A percentile compares a stretch with the other conserved stretches of the same genome.
These are phyloP conservation scores for Habropoda laboriosa DNA, from an alignment of 1,140 invertebrate species.

Conservation along the genomic window DNA sequence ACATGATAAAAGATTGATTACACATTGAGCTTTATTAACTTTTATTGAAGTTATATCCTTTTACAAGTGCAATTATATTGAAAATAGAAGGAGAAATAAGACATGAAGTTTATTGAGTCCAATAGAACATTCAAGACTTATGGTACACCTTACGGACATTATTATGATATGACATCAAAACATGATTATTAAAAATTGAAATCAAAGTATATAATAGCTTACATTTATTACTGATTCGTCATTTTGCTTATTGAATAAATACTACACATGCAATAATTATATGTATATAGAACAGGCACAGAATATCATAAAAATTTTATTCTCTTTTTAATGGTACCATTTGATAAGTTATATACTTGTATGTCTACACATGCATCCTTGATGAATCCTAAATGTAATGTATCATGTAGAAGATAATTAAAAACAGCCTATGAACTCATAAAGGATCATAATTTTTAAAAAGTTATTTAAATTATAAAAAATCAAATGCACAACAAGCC, in stretches of 20 bases:
- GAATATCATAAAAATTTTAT: slow-evolving; percentile 13
- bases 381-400: slow-evolving; percentile 18
- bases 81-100: slow-evolving; percentile 16
- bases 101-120: slow-evolving; percentile 28
- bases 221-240: slow-evolving; percentile 63
- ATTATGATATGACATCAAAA: slow-evolving; percentile 22
- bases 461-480: slow-evolving; percentile 5
- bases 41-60: slow-evolving; percentile 49
- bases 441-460: background rate
- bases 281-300: slow-evolving; percentile 25
- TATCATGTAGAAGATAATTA: background rate
- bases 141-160: slow-evolving; percentile 60
- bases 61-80: slow-evolving; percentile 37
- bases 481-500: slow-evolving; percentile 36
- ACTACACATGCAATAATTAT: slow-evolving; percentile 50
- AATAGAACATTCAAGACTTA: slow-evolving; percentile 23
- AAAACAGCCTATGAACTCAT: background rate
- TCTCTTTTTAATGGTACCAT: slow-evolving; percentile 1
- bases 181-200: slow-evolving; percentile 38
- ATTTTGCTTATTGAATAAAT: slow-evolving; percentile 34
- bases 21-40: slow-evolving; percentile 23
- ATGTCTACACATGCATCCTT: slow-evolving; percentile 32
- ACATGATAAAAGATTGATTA: slow-evolving; percentile 23
- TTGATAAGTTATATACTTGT: slow-evolving; percentile 12
- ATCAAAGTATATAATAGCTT: slow-evolving; percentile 44